Percentiles rank a stretch among this genome's conserved stretches.
Conservation (phyloP, 1,140 invertebrate genomes). For the Drosophila tristis region DNA sequence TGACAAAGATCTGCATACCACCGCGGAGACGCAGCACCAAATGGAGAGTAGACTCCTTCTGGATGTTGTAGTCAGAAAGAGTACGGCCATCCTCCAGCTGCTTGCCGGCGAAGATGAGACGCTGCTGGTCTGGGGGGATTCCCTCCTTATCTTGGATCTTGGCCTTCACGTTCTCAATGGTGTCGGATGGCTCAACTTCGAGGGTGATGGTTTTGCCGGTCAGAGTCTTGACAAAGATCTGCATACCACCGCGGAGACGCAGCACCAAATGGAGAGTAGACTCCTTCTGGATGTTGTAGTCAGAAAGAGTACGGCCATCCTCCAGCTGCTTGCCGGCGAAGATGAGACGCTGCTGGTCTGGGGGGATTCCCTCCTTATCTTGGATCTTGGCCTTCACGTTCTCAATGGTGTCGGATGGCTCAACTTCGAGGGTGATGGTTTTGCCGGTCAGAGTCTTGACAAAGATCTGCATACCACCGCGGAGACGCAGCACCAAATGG, state of each 20-base stretch:
- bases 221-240: slow-evolving; percentile 96
- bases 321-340: slow-evolving; percentile 89
- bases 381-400: slow-evolving; percentile 91
- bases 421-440: slow-evolving; percentile 93
- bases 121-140: slow-evolving; percentile 88
- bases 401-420: slow-evolving; percentile 89
- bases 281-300: slow-evolving; percentile 90
- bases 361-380: slow-evolving; percentile 88
- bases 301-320: slow-evolving; percentile 48
- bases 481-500: slow-evolving; percentile 89
- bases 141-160: slow-evolving; percentile 90
- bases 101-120: slow-evolving; percentile 89
- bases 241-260: slow-evolving; percentile 91
- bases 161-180: slow-evolving; percentile 90
- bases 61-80: slow-evolving; percentile 86
- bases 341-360: slow-evolving; percentile 89
- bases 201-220: slow-evolving; percentile 96
- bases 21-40: slow-evolving; percentile 89
- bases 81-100: slow-evolving; percentile 85
- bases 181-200: slow-evolving; percentile 89
- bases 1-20: slow-evolving; percentile 97
- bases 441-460: slow-evolving; percentile 96
- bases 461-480: slow-evolving; percentile 96
- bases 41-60: slow-evolving; percentile 92
- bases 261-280: slow-evolving; percentile 91